Evolutionary conservation across 2,797 vertebrate genomes (phyloP).

Genomic region (Anas flavirostris): DNA sequence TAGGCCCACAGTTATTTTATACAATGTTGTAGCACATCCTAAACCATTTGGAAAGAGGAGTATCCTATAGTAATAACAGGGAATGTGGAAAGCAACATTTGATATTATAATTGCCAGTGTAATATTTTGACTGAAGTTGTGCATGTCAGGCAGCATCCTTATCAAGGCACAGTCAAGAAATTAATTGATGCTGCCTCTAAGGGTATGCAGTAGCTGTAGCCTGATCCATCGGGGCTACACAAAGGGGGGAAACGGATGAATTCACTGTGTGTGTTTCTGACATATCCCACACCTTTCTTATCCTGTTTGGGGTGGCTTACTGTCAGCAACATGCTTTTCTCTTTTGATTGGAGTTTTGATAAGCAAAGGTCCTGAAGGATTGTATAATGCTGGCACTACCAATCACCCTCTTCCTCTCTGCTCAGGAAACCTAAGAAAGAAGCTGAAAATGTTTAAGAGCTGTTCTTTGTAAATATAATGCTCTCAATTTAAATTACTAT

Average conservation of each 20-base stretch:
- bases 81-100: not conserved
- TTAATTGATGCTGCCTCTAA: not conserved
- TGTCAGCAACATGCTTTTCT: not conserved
- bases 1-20: not conserved
- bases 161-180: rapidly evolving
- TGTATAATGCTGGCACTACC: not conserved
- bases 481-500: not conserved
- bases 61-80: not conserved
- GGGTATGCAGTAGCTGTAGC: rapidly evolving
- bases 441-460: not conserved
- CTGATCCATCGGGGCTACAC: rapidly evolving
- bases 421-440: not conserved
- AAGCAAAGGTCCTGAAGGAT: not conserved
- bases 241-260: not conserved
- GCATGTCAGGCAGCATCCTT: not conserved
- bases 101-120: not conserved
- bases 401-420: not conserved
- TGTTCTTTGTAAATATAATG: not conserved
- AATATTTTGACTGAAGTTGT: not conserved
- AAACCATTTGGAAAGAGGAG: not conserved
- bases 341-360: not conserved
- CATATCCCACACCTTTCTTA: not conserved
- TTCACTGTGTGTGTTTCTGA: not conserved
- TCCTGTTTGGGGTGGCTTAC: not conserved
- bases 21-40: not conserved